phyloP scores from a whole-genome alignment of 2,888 invertebrate species.

The Nemotelus nigrinus region DNA sequence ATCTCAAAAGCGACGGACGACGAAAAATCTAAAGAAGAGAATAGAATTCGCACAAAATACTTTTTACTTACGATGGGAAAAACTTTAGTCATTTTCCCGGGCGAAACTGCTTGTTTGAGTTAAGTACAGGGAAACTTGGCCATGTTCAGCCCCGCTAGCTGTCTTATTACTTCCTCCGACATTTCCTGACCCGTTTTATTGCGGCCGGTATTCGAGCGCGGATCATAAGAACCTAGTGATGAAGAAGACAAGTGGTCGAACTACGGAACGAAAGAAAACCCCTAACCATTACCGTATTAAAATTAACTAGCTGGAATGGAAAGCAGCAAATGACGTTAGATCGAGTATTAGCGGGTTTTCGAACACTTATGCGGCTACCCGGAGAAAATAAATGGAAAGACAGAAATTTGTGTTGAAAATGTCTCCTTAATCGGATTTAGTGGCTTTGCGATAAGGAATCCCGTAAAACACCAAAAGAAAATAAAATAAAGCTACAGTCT shows the following conservation, averaged over 20 bases:
- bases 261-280: slow-evolving; percentile 28
- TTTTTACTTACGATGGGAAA: not conserved
- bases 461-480: not conserved
- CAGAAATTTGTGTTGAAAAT: not conserved
- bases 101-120: not conserved
- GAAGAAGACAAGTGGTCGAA: slow-evolving; percentile 10
- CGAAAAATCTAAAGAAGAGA: not conserved
- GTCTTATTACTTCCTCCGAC: not conserved
- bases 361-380: not conserved
- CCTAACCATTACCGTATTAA: slow-evolving; percentile 6
- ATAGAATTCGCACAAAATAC: not conserved
- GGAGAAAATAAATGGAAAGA: not conserved
- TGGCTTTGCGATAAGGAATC: not conserved
- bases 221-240: not conserved
- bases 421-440: slow-evolving; percentile 5
- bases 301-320: slow-evolving; percentile 8
- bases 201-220: not conserved
- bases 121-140: slow-evolving; percentile 3
- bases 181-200: not conserved
- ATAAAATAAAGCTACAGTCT: not conserved
- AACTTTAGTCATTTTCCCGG: slow-evolving; percentile 23
- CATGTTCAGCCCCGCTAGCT: not conserved
- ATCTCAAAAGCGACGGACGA: not conserved
- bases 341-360: not conserved
- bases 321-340: slow-evolving; percentile 10